Conservation (phyloP, 2,888 invertebrate genomes). For the Doris montereyensis region DNA sequence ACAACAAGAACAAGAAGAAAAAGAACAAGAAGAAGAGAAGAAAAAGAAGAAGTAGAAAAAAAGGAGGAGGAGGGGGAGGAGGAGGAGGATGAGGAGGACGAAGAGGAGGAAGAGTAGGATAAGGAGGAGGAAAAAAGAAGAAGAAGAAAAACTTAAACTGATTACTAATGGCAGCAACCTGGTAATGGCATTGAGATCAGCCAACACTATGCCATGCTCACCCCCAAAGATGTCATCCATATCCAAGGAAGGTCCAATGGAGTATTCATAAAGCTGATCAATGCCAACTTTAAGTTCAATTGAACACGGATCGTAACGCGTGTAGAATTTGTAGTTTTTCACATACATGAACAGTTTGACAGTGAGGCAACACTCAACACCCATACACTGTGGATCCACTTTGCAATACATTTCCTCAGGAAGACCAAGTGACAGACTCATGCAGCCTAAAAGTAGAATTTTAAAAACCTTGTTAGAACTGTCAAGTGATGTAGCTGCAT, state of each 20-base stretch:
- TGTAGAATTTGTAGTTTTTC: conserved; percentile 54
- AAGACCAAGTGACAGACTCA: conserved; percentile 48
- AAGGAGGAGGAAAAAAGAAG: too few relatives aligned
- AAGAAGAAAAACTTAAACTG: neutral
- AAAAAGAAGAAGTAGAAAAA: too few relatives aligned
- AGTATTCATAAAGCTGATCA: conserved; percentile 42
- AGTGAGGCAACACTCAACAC: conserved; percentile 58
- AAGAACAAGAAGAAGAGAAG: neutral
- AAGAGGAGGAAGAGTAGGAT: too few relatives aligned
- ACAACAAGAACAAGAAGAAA: too few relatives aligned
- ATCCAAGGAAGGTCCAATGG: conserved; percentile 35
- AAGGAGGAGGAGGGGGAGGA: too few relatives aligned
- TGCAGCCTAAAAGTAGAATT: conserved; percentile 56
- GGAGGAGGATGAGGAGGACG: too few relatives aligned
- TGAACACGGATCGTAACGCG: conserved; percentile 52
- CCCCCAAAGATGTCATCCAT: conserved; percentile 39
- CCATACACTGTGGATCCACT: conserved; percentile 55
- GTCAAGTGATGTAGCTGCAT: too few relatives aligned
- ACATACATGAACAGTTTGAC: conserved; percentile 55
- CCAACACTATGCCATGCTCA: too few relatives aligned
- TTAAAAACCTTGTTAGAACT: too few relatives aligned
- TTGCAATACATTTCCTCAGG: conserved; percentile 55
- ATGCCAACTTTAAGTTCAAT: conserved; percentile 50
- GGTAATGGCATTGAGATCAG: neutral
- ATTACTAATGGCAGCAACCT: neutral